Evolutionary conservation across 1,140 invertebrate species (phyloP).

Genomic region (Philaenus spumarius): DNA sequence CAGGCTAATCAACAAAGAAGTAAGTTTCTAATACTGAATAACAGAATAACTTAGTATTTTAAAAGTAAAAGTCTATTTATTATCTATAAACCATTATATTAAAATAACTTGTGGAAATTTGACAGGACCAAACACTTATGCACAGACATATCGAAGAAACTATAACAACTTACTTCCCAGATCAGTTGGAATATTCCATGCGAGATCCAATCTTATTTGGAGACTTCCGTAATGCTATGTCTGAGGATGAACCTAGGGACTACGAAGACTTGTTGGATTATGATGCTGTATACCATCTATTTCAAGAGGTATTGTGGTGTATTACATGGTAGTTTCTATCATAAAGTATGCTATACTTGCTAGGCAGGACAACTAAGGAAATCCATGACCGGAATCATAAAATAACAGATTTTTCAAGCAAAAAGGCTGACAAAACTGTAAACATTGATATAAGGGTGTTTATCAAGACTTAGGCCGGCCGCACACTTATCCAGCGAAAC

Average conservation of each 20-base stretch:
- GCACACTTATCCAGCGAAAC: too few species aligned
- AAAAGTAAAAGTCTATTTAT: constrained; percentile 35
- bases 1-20: constrained; percentile 65
- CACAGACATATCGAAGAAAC: constrained; percentile 43
- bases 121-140: constrained; percentile 47
- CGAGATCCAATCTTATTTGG: constrained; percentile 80
- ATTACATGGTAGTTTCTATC: too few species aligned
- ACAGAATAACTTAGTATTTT: too few species aligned
- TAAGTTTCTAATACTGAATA: constrained; percentile 35
- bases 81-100: constrained; percentile 23
- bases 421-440: too few species aligned
- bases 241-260: constrained; percentile 64
- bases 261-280: constrained; percentile 90
- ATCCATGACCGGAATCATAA: too few species aligned
- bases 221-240: constrained; percentile 76
- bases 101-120: background rate
- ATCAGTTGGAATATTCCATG: constrained; percentile 59
- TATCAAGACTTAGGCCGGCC: too few species aligned
- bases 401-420: too few species aligned
- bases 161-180: constrained; percentile 39
- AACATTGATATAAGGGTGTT: too few species aligned
- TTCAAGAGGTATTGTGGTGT: constrained; percentile 55
- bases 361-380: too few species aligned
- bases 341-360: too few species aligned
- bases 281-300: constrained; percentile 72